phyloP scores from a whole-genome alignment of 2,113 vertebrate genomes.

The Rhinoderma darwinii region DNA sequence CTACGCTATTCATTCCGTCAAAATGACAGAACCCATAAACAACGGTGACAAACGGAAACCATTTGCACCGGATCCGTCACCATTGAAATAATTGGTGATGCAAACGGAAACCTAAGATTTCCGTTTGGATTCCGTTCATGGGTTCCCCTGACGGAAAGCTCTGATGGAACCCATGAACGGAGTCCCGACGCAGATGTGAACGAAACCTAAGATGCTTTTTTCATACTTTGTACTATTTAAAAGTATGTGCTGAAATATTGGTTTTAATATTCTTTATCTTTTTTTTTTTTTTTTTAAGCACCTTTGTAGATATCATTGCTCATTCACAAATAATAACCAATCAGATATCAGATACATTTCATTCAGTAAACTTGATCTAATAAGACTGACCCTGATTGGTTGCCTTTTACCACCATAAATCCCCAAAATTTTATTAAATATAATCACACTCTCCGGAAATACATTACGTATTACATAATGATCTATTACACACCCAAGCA shows the following conservation, averaged over 20 bases:
- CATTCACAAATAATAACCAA: background rate
- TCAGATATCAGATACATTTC: background rate
- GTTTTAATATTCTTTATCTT: background rate
- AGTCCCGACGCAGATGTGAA: too few species aligned
- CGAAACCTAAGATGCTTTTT: too few species aligned
- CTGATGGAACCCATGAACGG: too few species aligned
- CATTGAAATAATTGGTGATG: too few species aligned
- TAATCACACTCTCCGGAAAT: background rate
- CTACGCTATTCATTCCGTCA: too few species aligned
- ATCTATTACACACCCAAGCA: slow-evolving; percentile 4
- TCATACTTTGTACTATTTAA: background rate
- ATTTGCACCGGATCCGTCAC: too few species aligned
- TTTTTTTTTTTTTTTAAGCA: background rate
- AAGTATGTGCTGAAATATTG: background rate
- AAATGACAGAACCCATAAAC: too few species aligned
- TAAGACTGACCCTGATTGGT: background rate
- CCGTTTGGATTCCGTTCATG: too few species aligned
- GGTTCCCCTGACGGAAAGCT: too few species aligned
- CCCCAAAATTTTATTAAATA: background rate
- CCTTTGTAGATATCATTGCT: background rate
- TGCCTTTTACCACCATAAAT: background rate
- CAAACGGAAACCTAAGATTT: too few species aligned
- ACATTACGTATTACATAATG: background rate
- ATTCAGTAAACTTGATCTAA: background rate
- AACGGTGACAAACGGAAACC: too few species aligned